Conservation (phyloP, 2,113 vertebrate genomes). For the Cricetomys ansorgei region DNA sequence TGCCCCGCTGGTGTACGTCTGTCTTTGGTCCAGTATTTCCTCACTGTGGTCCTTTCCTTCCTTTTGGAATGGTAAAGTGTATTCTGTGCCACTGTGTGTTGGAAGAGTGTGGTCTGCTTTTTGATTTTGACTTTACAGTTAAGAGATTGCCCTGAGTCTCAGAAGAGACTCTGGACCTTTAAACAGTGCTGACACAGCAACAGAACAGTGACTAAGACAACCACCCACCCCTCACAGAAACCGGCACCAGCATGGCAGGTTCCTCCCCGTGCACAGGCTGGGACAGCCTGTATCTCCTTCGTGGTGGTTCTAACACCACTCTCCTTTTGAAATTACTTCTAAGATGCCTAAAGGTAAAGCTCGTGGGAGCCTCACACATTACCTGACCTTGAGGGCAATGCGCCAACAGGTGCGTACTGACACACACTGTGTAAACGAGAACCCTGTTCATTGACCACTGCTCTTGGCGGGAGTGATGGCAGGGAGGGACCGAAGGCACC, state of each 20-base stretch:
- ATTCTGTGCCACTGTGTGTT: background rate
- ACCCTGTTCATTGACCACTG: background rate
- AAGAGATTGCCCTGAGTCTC: too few relatives aligned
- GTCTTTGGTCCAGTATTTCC: background rate
- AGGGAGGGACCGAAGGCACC: background rate
- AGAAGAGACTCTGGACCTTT: background rate
- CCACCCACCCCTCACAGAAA: background rate
- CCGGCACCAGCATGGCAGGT: background rate
- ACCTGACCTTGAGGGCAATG: background rate
- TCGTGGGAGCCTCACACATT: background rate
- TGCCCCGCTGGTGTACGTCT: background rate
- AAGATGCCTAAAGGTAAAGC: background rate
- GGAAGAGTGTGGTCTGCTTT: too few relatives aligned
- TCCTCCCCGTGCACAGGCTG: background rate
- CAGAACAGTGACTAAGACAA: background rate
- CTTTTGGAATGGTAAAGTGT: background rate
- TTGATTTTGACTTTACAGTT: background rate
- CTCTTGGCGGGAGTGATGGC: background rate
- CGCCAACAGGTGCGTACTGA: accelerated
- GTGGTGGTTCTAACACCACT: background rate
- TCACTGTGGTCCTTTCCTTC: background rate
- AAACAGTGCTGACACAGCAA: background rate
- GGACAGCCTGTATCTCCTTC: too few relatives aligned
- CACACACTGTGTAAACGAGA: background rate
- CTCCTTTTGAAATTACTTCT: background rate